A percentile compares a stretch with the other conserved stretches of the same genome.
Evolutionary conservation across 2,888 invertebrate genomes (phyloP).

Genomic region (Agriopis aurantiaria): DNA sequence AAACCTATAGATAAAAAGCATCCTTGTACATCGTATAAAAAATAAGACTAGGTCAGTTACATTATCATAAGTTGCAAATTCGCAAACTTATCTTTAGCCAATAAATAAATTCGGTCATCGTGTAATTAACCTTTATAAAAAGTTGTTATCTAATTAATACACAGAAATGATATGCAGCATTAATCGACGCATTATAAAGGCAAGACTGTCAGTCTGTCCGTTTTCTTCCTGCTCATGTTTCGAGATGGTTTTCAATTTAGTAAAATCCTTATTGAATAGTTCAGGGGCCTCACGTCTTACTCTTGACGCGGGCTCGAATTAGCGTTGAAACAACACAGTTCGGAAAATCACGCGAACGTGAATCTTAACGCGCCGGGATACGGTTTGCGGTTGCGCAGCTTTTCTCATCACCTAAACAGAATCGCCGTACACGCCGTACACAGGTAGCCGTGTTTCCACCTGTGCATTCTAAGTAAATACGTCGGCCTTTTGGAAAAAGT

Average conservation of each 20-base stretch:
- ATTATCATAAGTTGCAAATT: slow-evolving; percentile 22
- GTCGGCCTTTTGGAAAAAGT: no score
- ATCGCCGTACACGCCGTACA: no score
- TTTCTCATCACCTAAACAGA: no score
- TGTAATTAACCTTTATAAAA: slow-evolving; percentile 29
- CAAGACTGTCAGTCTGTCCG: not conserved
- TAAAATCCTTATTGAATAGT: no score
- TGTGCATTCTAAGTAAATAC: no score
- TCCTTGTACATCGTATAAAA: slow-evolving; percentile 25
- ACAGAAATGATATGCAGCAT: slow-evolving; percentile 26
- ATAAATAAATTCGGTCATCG: slow-evolving; percentile 20
- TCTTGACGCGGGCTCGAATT: no score
- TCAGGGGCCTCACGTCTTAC: no score
- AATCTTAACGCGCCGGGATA: no score
- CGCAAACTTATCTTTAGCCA: slow-evolving; percentile 16
- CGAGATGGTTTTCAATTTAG: not conserved
- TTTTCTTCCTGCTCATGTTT: not conserved
- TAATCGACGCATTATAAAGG: not conserved
- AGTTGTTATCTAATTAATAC: slow-evolving; percentile 29
- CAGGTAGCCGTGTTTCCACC: no score
- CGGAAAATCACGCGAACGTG: no score
- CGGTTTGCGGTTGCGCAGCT: no score
- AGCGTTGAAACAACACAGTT: no score
- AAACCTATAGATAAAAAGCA: slow-evolving; percentile 7
- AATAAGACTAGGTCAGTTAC: slow-evolving; percentile 46